Evolutionary conservation across 2,797 vertebrate species (phyloP), one percentile per base, ranked within the genome.

Genomic region (Pogoniulus pusillus): DNA sequence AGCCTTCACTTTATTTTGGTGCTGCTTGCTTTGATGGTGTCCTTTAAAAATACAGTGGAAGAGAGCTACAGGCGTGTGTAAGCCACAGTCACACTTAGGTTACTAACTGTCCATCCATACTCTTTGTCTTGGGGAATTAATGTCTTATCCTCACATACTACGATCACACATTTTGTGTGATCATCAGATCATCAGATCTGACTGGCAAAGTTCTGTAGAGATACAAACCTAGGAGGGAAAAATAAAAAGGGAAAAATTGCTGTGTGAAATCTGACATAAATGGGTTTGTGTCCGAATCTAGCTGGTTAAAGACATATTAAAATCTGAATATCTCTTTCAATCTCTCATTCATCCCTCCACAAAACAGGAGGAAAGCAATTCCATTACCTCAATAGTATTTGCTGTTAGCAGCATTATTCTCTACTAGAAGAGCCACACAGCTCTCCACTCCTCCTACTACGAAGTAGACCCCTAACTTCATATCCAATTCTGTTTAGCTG

Each of bases 271-370:
- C 57, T 87, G 64, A 73, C 3, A 1, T 47, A 90, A 89, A 83
- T 24, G 49, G 32, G 34, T 16, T 68, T 60, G 24, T 24, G 62
- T 27, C 63, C 37, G 49, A 79, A 93, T 78, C 2, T 13, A 78
- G 66, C 43, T 70, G 30, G 69, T 78, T 78, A 93, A 90, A 85
- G 41, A 75, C 27, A 82, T 85, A 81, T 75, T 70, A 75, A 94
- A 90, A 96, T 81, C 45, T 64, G 53, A 93, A 35, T 85, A 76
- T 89, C 49, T 57, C 69, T 85, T 82, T 91, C 84, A 85, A 85
- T 78, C 59, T 83, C 79, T 83, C 79, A 81, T 93, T 94, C 86
- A 91, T 71, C 13, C 70, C 45, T 81, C 34, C 57, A 79, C n/a
- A 81, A 70, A 90, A 69, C 72, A 32, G 27, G 23, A 94, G 89